These are phyloP conservation scores for Echeneis naucrates DNA, from an alignment of 2,797 vertebrate genomes.

Conservation along the genomic window DNA sequence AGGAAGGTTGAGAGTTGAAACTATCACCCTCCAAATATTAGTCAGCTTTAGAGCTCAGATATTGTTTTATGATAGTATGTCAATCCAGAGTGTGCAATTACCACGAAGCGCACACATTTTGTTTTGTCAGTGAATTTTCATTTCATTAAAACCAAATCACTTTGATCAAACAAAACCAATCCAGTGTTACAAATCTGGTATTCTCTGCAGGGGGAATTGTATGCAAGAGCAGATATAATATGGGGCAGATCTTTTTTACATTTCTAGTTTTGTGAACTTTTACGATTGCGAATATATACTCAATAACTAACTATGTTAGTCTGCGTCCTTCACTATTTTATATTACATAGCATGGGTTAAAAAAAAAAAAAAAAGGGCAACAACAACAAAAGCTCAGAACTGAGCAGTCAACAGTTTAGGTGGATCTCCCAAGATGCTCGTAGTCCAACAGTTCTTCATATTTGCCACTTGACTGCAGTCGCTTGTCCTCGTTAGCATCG, in stretches of 20 bases:
- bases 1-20: background rate
- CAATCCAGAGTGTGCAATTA: rapidly evolving
- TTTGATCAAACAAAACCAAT: background rate
- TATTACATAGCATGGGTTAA: too few species aligned
- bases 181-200: background rate
- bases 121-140: background rate
- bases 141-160: background rate
- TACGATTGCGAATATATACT: too few species aligned
- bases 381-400: background rate
- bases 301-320: too few species aligned
- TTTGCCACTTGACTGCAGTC: conserved; percentile 39
- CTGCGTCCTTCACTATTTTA: too few species aligned
- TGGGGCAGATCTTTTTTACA: too few species aligned
- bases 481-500: conserved; percentile 63
- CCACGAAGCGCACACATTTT: background rate
- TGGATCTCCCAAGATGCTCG: conserved; percentile 5
- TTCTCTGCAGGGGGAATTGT: too few species aligned
- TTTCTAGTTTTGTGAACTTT: background rate
- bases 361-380: too few species aligned
- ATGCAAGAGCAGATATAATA: too few species aligned
- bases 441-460: conserved; percentile 51
- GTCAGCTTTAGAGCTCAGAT: background rate
- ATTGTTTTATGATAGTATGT: background rate
- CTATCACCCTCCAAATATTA: background rate
- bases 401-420: background rate